A percentile compares a stretch with the other conserved stretches of the same genome.
Conservation (phyloP, 1,140 invertebrate genomes). For the Rhynchophorus ferrugineus region DNA sequence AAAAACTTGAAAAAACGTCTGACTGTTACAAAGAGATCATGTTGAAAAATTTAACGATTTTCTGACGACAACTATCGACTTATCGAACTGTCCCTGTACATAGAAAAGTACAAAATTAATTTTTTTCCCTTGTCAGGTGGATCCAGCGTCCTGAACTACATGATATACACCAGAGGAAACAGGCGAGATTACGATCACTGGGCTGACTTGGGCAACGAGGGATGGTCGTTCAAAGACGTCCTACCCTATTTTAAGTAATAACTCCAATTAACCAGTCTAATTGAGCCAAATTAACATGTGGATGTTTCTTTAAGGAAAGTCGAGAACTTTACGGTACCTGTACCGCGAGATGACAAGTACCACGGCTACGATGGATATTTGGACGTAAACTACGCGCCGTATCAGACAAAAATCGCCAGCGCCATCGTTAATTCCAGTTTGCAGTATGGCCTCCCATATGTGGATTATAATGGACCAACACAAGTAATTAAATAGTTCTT, state of each 20-base stretch:
- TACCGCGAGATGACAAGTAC: constrained; percentile 44
- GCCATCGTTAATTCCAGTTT: constrained; percentile 60
- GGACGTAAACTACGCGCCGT: constrained; percentile 49
- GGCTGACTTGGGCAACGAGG: constrained; percentile 64
- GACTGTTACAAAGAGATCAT: no score
- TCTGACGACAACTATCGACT: no score
- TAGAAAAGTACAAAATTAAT: no score
- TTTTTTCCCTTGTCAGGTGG: constrained; percentile 50
- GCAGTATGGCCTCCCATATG: constrained; percentile 57
- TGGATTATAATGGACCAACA: constrained; percentile 65
- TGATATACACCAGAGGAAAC: constrained; percentile 83
- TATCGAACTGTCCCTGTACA: no score
- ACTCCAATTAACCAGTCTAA: background rate
- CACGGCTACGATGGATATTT: constrained; percentile 56
- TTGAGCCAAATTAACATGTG: background rate
- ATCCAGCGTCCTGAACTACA: constrained; percentile 79
- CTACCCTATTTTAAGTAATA: constrained; percentile 65
- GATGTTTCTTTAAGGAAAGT: constrained; percentile 46
- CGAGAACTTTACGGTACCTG: constrained; percentile 57
- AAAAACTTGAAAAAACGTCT: no score
- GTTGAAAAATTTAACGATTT: no score
- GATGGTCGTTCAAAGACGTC: constrained; percentile 76
- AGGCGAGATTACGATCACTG: constrained; percentile 69
- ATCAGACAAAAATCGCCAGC: constrained; percentile 52
- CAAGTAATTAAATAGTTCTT: constrained; percentile 35